Evolutionary conservation across 2,888 invertebrate species (phyloP).

Genomic region (Orthosia gracilis): DNA sequence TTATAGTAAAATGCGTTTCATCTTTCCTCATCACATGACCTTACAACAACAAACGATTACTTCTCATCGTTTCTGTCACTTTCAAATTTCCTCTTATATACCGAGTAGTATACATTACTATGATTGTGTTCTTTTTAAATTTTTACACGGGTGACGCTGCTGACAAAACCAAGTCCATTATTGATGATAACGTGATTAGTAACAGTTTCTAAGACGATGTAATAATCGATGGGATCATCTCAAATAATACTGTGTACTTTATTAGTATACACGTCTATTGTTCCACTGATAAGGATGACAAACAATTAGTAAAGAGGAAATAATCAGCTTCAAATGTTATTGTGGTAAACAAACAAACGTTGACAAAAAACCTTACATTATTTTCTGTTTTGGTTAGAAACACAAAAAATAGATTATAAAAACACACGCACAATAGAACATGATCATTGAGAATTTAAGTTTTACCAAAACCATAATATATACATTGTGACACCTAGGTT

Average conservation of each 20-base stretch:
- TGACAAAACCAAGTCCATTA: not conserved
- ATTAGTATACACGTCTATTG: constrained; percentile 14
- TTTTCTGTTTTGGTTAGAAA: not conserved
- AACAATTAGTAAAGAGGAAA: constrained; percentile 16
- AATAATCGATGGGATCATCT: constrained; percentile 29
- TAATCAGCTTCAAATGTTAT: not conserved
- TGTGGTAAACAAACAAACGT: not conserved
- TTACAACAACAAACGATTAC: too few relatives aligned
- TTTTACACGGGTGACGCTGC: too few relatives aligned
- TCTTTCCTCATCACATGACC: too few relatives aligned
- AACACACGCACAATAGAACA: not conserved
- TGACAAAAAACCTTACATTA: not conserved
- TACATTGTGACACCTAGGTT: not conserved
- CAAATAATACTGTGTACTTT: not conserved
- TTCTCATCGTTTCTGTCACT: too few relatives aligned
- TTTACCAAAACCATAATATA: too few relatives aligned
- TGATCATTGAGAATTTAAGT: too few relatives aligned
- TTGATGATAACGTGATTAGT: not conserved
- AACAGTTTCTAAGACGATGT: not conserved
- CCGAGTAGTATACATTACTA: too few relatives aligned
- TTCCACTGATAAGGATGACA: constrained; percentile 1
- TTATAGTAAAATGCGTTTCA: too few relatives aligned
- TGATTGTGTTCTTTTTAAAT: too few relatives aligned
- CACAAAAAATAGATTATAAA: not conserved
- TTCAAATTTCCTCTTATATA: too few relatives aligned